Evolutionary conservation across 1,140 invertebrate species (phyloP), one percentile per base, ranked within the genome.

Genomic region (Conopomorpha cramerella): DNA sequence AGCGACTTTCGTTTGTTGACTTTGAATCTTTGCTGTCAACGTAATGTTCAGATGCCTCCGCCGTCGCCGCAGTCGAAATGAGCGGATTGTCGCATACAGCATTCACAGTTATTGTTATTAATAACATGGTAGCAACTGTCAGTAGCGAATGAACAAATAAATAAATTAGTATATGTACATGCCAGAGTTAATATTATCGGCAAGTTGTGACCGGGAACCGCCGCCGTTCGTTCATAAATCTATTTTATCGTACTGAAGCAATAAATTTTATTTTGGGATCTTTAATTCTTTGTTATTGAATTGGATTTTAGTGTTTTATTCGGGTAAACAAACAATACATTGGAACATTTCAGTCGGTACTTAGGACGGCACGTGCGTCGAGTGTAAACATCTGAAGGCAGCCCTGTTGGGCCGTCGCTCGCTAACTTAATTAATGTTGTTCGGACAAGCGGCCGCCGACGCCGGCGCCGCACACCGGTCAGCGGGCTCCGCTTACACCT

Each of bases 211-310:
- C 49, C 43, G 55, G 49, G 45, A 49, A 37, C 25, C 28, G 33
- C 37, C 34, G 8, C 42, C 27, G 30, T 45, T 48, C 60, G 51
- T 62, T 65, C 65, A 74, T 74, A 74, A 74, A 74, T 74, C 70
- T 71, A 71, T 71, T 74, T 74, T 74, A 74, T 74, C 63, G 70
- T 71, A 68, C 59, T 63, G 54, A 43, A 57, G 67, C 66, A 71
- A 74, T 74, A 71, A 74, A 71, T 71, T 74, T 74, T 74, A 74
- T 74, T 74, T 74, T 61, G 59, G 70, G 70, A 74, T 67, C 70
- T 74, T 74, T 74, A 74, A 74, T 74, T 74, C 70, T 74, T 74
- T 74, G 70, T 74, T 74, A 71, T 74, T 71, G 70, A 71, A 74
- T 73, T 74, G 64, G 66, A 74, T 74, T 74, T 74, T 74, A 74